phyloP scores from a whole-genome alignment of 2,113 vertebrate species.

The Paramisgurnus dabryanus region DNA sequence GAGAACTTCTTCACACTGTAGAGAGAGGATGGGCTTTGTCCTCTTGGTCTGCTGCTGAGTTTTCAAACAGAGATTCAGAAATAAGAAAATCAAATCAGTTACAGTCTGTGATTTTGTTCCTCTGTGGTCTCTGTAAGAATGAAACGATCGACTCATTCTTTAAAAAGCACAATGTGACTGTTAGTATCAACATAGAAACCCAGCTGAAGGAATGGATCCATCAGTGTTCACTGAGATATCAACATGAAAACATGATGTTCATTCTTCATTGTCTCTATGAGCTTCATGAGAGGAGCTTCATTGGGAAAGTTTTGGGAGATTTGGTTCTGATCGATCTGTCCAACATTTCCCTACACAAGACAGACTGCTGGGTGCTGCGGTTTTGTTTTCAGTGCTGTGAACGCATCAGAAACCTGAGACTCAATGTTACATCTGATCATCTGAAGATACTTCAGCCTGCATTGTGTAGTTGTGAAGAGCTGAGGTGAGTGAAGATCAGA shows the following conservation, averaged over 20 bases:
- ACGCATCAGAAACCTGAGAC: slow-evolving; percentile 7
- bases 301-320: not conserved
- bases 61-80: too few relatives aligned
- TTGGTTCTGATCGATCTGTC: too few relatives aligned
- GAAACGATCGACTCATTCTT: not conserved
- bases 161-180: not conserved
- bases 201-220: slow-evolving; percentile 37
- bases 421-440: not conserved
- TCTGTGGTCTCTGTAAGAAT: slow-evolving; percentile 25
- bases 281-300: slow-evolving; percentile 20
- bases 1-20: too few relatives aligned
- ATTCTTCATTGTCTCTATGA: slow-evolving; percentile 37
- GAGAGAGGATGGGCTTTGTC: too few relatives aligned
- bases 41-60: too few relatives aligned
- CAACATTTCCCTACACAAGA: too few relatives aligned
- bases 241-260: slow-evolving; percentile 12
- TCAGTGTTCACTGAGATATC: not conserved
- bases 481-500: slow-evolving; percentile 27
- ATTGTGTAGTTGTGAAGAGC: not conserved
- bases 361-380: too few relatives aligned
- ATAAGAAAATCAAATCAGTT: not conserved
- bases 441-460: slow-evolving; percentile 24
- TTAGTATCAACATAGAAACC: not conserved
- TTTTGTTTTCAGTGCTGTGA: not conserved
- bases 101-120: slow-evolving; percentile 10